Conservation (phyloP, 2,888 invertebrate genomes). For the Nephrotoma flavescens region DNA sequence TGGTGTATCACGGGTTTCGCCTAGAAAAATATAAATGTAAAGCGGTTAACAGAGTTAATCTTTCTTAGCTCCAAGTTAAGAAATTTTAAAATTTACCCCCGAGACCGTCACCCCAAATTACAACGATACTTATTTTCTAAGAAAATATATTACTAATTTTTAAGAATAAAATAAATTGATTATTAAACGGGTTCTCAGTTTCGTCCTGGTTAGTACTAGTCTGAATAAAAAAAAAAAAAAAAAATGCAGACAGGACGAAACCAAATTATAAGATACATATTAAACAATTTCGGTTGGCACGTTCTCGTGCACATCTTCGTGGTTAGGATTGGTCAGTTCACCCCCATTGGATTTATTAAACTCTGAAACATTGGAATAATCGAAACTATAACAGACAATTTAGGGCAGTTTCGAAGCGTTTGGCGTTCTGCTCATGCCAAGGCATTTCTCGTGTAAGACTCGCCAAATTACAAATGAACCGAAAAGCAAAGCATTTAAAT, state of each 20-base stretch:
- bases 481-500: not conserved
- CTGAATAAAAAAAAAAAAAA: not conserved
- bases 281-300: not conserved
- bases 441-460: not conserved
- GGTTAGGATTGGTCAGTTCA: not conserved
- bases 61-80: not conserved
- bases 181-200: not conserved
- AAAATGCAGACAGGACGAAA: not conserved
- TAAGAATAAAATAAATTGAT: not conserved
- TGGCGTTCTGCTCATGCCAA: not conserved
- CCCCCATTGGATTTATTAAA: not conserved
- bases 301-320: not conserved
- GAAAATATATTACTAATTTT: not conserved
- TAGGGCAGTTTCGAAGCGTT: not conserved
- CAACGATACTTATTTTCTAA: not conserved
- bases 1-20: conserved; percentile 40
- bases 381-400: not conserved
- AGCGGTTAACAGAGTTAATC: not conserved
- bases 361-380: not conserved
- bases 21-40: conserved; percentile 17
- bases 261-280: not conserved
- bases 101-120: not conserved
- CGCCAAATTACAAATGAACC: not conserved
- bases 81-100: not conserved
- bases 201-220: not conserved